Evolutionary conservation across 2,888 invertebrate genomes (phyloP).

Genomic region (Lypha dubia): DNA sequence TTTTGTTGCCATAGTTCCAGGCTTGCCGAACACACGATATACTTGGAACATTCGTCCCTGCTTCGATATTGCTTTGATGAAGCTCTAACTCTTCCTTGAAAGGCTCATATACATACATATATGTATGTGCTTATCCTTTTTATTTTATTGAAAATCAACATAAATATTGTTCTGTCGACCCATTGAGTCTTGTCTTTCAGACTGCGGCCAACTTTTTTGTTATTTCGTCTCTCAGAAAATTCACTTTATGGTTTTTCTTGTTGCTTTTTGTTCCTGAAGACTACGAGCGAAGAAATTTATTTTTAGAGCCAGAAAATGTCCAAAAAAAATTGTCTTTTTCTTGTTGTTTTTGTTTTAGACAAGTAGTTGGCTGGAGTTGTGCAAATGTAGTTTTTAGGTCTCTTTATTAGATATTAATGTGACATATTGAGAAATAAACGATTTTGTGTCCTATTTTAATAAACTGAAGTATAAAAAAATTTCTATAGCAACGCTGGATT

Average conservation of each 20-base stretch:
- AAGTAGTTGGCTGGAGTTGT: conserved; percentile 9
- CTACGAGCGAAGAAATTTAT: background rate
- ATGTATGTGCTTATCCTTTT: too few relatives aligned
- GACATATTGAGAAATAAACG: conserved; percentile 18
- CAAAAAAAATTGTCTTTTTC: conserved; percentile 42
- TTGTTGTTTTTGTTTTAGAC: conserved; percentile 20
- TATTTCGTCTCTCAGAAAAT: background rate
- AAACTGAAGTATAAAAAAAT: background rate
- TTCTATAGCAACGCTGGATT: too few relatives aligned
- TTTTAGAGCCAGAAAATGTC: conserved; percentile 43
- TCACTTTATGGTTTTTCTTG: conserved; percentile 8
- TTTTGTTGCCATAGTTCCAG: too few relatives aligned
- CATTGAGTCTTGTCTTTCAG: conserved; percentile 7
- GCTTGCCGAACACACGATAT: too few relatives aligned
- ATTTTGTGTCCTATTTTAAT: background rate
- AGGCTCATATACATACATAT: too few relatives aligned
- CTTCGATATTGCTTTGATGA: too few relatives aligned
- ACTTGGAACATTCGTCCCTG: too few relatives aligned
- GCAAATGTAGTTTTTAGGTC: background rate
- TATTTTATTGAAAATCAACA: too few relatives aligned
- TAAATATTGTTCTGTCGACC: background rate
- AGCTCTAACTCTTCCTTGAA: too few relatives aligned
- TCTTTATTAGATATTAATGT: conserved; percentile 46
- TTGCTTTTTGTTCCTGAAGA: conserved; percentile 26
- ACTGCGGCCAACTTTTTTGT: conserved; percentile 2